Conservation (phyloP, 2,888 invertebrate species). For the Scaptomyza flava region DNA sequence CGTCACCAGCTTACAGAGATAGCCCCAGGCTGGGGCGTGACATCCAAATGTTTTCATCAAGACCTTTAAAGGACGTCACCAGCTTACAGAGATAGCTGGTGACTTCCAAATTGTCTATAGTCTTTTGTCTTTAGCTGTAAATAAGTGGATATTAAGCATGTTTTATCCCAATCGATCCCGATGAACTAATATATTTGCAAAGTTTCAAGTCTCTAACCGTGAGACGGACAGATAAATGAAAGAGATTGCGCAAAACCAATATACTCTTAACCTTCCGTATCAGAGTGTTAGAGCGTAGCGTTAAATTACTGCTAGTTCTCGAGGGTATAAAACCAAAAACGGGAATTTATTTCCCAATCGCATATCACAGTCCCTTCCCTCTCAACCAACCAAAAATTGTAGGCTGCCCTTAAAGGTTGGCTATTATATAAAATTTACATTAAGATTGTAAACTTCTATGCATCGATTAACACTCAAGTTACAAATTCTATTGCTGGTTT, state of each 20-base stretch:
- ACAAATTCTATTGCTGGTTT: conserved; percentile 7
- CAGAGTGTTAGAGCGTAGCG: conserved; percentile 64
- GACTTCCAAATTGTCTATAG: too few species aligned
- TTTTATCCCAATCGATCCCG: too few species aligned
- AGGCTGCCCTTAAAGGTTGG: conserved; percentile 37
- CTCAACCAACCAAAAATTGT: conserved; percentile 55
- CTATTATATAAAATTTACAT: conserved; percentile 75
- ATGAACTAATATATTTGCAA: background rate
- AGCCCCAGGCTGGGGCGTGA: too few species aligned
- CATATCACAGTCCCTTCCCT: conserved; percentile 50
- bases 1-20: too few species aligned
- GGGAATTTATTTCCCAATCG: conserved; percentile 81
- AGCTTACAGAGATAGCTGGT: too few species aligned
- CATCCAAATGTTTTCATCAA: too few species aligned
- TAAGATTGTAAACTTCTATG: conserved; percentile 57
- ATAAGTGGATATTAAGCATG: too few species aligned
- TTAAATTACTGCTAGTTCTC: conserved; percentile 77
- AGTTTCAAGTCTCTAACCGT: background rate
- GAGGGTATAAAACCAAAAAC: conserved; percentile 77
- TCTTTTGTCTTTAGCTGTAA: too few species aligned
- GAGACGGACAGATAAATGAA: too few species aligned
- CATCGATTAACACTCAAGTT: conserved; percentile 41
- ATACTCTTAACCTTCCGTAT: background rate
- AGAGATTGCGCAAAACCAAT: background rate
- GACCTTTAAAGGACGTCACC: too few species aligned